Conservation (phyloP, 2,113 vertebrate genomes). For the Pluvianellus socialis region DNA sequence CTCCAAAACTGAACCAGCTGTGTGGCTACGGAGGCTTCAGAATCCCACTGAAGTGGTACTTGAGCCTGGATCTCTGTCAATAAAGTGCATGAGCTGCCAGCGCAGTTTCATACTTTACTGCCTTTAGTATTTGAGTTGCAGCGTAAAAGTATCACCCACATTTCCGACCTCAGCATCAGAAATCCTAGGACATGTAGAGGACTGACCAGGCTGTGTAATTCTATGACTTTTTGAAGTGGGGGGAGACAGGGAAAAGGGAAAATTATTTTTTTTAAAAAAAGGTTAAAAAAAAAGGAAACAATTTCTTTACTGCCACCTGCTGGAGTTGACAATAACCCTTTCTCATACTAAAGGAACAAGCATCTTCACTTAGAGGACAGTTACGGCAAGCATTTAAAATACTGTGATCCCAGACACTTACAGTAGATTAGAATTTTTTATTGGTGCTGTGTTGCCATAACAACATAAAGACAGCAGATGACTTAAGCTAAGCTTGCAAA, state of each 20-base stretch:
- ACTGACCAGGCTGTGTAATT: background rate
- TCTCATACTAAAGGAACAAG: constrained; percentile 47
- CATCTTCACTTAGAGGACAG: constrained; percentile 71
- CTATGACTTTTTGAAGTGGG: background rate
- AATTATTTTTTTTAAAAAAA: background rate
- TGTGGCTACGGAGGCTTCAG: background rate
- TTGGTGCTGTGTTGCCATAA: constrained; percentile 84
- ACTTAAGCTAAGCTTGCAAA: constrained; percentile 84
- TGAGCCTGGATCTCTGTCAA: background rate
- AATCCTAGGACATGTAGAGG: background rate
- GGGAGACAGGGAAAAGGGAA: background rate
- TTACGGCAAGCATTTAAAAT: constrained; percentile 78
- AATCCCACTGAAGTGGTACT: background rate
- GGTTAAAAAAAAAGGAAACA: background rate
- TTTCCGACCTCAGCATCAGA: background rate
- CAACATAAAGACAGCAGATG: constrained; percentile 84
- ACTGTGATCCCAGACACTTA: constrained; percentile 79
- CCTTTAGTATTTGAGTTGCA: background rate
- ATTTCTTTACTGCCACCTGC: constrained; percentile 79
- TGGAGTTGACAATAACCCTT: constrained; percentile 69
- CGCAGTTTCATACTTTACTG: background rate
- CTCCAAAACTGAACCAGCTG: background rate
- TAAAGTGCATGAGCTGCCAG: background rate
- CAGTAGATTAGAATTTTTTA: constrained; percentile 87
- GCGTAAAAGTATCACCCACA: background rate